Evolutionary conservation across 2,113 vertebrate species (phyloP).

Genomic region (Benitochromis conjunctus): DNA sequence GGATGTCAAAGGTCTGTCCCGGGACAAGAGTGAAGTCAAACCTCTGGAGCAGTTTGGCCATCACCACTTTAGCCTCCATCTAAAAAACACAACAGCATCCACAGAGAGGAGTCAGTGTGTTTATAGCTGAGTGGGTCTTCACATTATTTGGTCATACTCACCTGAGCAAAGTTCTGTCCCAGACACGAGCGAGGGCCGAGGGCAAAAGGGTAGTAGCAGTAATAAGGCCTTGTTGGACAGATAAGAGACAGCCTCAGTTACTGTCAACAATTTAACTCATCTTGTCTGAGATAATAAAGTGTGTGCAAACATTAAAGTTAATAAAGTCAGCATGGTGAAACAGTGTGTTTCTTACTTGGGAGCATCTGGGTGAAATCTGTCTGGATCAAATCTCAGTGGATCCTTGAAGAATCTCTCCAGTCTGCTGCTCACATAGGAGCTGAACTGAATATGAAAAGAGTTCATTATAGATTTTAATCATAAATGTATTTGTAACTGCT

Average conservation of each 20-base stretch:
- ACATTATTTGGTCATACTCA: rapidly evolving
- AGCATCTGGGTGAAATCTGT: conserved; percentile 84
- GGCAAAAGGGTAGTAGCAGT: conserved; percentile 85
- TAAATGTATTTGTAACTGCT: too few relatives aligned
- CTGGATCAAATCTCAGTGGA: conserved; percentile 78
- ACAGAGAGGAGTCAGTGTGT: background rate
- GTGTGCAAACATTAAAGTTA: rapidly evolving
- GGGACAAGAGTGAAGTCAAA: conserved; percentile 80
- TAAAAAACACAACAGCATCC: conserved; percentile 25
- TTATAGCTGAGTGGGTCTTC: rapidly evolving
- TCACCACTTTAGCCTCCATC: conserved; percentile 91
- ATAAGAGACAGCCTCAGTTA: background rate
- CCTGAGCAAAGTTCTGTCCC: conserved; percentile 70
- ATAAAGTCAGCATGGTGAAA: background rate
- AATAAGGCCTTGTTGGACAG: conserved; percentile 67
- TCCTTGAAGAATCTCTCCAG: conserved; percentile 80
- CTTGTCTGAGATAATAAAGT: rapidly evolving
- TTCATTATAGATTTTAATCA: too few relatives aligned
- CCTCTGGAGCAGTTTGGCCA: conserved; percentile 91
- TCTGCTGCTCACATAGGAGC: conserved; percentile 76
- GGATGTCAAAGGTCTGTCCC: conserved; percentile 78
- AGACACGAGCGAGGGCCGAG: conserved; percentile 87
- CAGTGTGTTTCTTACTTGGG: conserved; percentile 76
- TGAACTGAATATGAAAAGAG: conserved; percentile 71
- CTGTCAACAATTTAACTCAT: rapidly evolving